Evolutionary conservation across 2,113 vertebrate genomes (phyloP).

Genomic region (Tricholaema leucomelas): DNA sequence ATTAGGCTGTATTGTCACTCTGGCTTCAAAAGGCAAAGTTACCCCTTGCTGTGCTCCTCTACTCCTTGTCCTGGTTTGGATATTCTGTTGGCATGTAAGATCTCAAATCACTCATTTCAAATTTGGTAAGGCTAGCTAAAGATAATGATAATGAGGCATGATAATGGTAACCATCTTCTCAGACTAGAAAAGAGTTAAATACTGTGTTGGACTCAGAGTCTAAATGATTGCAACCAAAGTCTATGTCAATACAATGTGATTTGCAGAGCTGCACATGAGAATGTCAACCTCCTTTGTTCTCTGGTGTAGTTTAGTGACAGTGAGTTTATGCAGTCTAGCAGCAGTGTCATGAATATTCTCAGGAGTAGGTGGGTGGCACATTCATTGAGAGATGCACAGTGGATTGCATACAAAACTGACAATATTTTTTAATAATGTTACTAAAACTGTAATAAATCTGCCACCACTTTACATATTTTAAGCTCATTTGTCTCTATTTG

Average conservation of each 20-base stretch:
- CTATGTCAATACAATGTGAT: neutral
- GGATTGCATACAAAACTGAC: neutral
- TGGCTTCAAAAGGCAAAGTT: neutral
- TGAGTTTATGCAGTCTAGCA: constrained; percentile 37
- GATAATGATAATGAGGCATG: fast-evolving
- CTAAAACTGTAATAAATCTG: constrained; percentile 30
- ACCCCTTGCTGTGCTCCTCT: neutral
- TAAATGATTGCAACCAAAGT: neutral
- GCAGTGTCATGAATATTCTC: neutral
- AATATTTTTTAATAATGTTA: constrained; percentile 19
- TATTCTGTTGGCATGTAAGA: neutral
- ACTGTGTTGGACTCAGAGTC: neutral
- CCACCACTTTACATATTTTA: constrained; percentile 32
- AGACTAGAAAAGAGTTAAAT: neutral
- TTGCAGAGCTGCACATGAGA: neutral
- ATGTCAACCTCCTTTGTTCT: constrained; percentile 26
- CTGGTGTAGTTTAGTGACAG: neutral
- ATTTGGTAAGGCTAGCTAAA: neutral
- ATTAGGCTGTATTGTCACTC: neutral
- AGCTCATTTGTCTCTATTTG: constrained; percentile 17
- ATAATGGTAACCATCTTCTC: neutral
- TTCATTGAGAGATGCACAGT: constrained; percentile 12
- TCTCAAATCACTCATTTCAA: neutral
- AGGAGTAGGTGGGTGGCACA: neutral
- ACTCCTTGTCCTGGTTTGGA: neutral